These are phyloP conservation scores for Thymelicus sylvestris DNA, from an alignment of 2,888 invertebrate species.

Conservation along the genomic window DNA sequence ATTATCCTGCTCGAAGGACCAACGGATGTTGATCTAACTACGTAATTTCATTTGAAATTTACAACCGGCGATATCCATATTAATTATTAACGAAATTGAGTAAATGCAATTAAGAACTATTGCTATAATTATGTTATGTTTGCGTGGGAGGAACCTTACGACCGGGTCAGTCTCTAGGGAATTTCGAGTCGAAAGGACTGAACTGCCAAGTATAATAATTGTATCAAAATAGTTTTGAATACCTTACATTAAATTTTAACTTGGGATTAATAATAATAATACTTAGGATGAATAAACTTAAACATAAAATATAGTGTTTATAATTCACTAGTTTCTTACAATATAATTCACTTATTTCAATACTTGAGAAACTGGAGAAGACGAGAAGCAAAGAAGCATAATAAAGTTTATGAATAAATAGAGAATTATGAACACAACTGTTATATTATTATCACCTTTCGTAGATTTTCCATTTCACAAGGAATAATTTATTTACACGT, in stretches of 20 bases:
- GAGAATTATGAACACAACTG: too few relatives aligned
- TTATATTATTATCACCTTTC: too few relatives aligned
- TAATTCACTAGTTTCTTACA: too few relatives aligned
- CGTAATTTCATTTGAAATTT: slow-evolving; percentile 50
- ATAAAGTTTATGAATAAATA: too few relatives aligned
- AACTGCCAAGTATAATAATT: slow-evolving; percentile 16
- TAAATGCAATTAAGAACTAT: slow-evolving; percentile 34
- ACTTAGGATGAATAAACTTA: too few relatives aligned
- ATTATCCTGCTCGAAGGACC: slow-evolving; percentile 51
- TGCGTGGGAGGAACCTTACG: slow-evolving; percentile 21
- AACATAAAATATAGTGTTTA: too few relatives aligned
- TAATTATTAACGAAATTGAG: slow-evolving; percentile 41
- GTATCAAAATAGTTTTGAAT: slow-evolving; percentile 20
- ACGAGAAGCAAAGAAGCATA: too few relatives aligned
- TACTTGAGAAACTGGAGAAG: too few relatives aligned
- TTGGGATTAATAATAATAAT: slow-evolving; percentile 4
- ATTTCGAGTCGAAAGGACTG: slow-evolving; percentile 7
- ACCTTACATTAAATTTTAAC: slow-evolving; percentile 6
- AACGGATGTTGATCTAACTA: slow-evolving; percentile 39
- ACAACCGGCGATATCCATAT: slow-evolving; percentile 44
- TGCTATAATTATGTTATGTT: slow-evolving; percentile 15
- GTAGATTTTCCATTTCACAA: too few relatives aligned
- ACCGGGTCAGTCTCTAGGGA: slow-evolving; percentile 14
- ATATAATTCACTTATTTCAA: too few relatives aligned
- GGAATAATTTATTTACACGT: too few relatives aligned